Base-by-base conservation (phyloP, 2,888 invertebrate species). In the Phyllotreta striolata region DNA sequence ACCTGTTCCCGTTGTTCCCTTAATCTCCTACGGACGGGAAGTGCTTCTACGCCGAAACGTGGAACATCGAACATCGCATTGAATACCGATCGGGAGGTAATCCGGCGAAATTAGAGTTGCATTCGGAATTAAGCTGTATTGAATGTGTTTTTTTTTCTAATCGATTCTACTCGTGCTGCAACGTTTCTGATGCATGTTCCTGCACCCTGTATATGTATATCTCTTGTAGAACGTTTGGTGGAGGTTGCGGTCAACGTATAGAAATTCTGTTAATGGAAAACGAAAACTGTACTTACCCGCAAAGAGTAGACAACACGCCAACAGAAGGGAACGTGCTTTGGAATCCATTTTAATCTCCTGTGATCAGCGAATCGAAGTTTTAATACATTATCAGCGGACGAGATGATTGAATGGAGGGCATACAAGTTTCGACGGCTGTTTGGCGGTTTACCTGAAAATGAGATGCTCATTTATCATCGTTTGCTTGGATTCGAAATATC, bases 291-390 rank as follows among this genome's bases (percentile, higher is more conserved):
- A 71, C 73, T 70, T 62, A 73, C 73, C 72, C 63, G 65, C 63
- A 43, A 69, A 58, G 43, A 72, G 58, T 43, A 73, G 63, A 66
- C 71, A 72, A 59, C 62, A 69, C 54, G 67, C 66, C 60, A 70
- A 58, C 35, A 68, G 46, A 47, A 58, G 34, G 49, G 64, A 57
- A 59, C 60, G 65, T 67, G 62, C 56, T 44, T 62, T 52, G 24
- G 55, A 54, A 66, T 70, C 67, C 73, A 73, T 73, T 68, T 63
- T 69, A 63, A 63, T 57, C 55, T 41, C 39, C 49, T 62, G 24
- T 47, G 59, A 57, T 62, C 49, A 54, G 43, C 61, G 55, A 57
- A 57, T 64, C 14, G 35, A 63, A 58, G 39, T 62, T 58, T 49
- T 68, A 68, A 68, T 61, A 63, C 70, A 70, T 70, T 62, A 71